Conservation (phyloP, 2,113 vertebrate species). For the Hyaena hyaena region DNA sequence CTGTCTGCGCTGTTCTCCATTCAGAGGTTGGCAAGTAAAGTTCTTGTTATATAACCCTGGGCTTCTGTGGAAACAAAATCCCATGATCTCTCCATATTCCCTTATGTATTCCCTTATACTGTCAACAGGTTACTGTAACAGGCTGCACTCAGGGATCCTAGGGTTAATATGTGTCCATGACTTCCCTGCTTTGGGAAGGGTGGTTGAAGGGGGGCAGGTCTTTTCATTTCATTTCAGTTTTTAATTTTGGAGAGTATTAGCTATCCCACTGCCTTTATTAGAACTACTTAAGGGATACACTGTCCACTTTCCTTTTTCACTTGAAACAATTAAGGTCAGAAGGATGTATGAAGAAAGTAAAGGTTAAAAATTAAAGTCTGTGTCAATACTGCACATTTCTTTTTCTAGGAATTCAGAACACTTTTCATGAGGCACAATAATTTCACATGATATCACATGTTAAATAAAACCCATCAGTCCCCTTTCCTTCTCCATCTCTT, state of each 20-base stretch:
- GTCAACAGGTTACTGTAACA: not conserved
- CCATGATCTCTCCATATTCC: not conserved
- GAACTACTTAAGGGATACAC: not conserved
- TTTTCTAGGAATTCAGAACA: constrained; percentile 1
- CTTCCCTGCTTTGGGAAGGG: not conserved
- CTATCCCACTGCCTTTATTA: not conserved
- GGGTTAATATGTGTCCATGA: not conserved
- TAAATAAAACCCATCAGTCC: not conserved
- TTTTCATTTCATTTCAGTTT: not conserved
- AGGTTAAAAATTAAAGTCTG: not conserved
- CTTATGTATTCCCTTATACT: not conserved
- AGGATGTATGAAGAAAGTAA: not conserved
- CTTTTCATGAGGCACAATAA: not conserved
- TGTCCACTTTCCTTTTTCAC: not conserved
- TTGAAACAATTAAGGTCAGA: not conserved
- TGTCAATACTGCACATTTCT: not conserved
- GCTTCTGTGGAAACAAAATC: not conserved
- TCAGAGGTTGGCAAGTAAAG: not conserved
- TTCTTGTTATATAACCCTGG: not conserved
- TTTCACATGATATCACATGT: not conserved
- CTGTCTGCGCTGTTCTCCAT: not conserved
- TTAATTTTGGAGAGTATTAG: not conserved
- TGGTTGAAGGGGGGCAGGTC: not conserved
- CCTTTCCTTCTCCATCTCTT: not conserved
- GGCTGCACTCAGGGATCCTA: not conserved